Conservation (phyloP, 1,140 invertebrate genomes). For the Listronotus oregonensis region DNA sequence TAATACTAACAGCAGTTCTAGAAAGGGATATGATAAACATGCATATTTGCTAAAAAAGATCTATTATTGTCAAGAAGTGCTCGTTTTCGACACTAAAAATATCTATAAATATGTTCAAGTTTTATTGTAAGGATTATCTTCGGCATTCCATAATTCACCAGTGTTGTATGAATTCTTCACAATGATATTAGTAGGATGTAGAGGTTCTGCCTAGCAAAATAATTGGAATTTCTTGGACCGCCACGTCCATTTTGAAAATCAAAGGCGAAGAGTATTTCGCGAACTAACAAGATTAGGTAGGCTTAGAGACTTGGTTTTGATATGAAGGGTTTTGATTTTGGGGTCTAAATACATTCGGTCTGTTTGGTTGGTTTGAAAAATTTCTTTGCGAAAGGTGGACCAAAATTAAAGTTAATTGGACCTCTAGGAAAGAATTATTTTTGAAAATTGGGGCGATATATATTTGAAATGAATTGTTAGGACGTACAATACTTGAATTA, state of each 20-base stretch:
- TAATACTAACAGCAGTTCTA: conserved; percentile 39
- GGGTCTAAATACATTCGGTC: conserved; percentile 7
- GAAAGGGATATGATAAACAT: conserved; percentile 47
- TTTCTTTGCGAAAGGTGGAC: no score
- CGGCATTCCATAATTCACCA: no score
- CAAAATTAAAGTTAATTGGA: neutral
- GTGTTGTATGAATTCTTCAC: no score
- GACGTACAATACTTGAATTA: neutral
- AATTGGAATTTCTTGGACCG: neutral
- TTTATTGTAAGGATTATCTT: neutral
- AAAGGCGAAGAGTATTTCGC: neutral
- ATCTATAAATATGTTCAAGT: conserved; percentile 8
- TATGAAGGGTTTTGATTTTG: neutral
- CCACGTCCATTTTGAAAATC: neutral
- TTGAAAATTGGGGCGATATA: neutral
- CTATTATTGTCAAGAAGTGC: neutral
- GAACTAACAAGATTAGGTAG: conserved; percentile 2
- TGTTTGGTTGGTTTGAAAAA: neutral
- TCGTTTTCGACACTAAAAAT: neutral
- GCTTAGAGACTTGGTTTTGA: neutral
- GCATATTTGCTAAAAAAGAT: conserved; percentile 27
- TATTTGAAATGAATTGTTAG: neutral
- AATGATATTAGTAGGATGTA: neutral
- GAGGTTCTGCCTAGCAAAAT: neutral
- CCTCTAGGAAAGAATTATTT: no score